phyloP scores from a whole-genome alignment of 1,140 invertebrate species.

The Drosophila serrata region DNA sequence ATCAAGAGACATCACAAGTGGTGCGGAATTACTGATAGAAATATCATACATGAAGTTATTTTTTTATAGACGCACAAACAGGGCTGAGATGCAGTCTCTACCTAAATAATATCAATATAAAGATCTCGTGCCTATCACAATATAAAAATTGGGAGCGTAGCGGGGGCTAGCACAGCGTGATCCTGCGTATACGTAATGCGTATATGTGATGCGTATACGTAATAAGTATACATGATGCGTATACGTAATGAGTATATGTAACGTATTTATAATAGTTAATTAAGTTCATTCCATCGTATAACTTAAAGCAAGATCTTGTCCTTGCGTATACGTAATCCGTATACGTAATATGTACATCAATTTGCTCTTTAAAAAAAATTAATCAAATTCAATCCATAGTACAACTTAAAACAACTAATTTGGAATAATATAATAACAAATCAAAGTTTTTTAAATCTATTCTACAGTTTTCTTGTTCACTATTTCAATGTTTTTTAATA shows the following conservation, averaged over 20 bases:
- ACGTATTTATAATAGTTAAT: no score
- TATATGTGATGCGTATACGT: background rate
- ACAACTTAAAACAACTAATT: background rate
- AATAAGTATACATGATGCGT: background rate
- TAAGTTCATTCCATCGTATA: no score
- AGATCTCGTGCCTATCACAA: background rate
- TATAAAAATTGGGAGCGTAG: background rate
- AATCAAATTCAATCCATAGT: background rate
- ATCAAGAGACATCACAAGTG: no score
- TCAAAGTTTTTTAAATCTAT: background rate
- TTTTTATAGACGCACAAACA: background rate
- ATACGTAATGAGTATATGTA: background rate
- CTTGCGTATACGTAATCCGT: background rate
- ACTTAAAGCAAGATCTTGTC: no score
- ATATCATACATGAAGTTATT: background rate
- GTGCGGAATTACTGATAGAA: no score
- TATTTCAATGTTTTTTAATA: no score
- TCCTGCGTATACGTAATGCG: background rate
- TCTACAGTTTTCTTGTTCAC: no score
- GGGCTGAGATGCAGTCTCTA: background rate
- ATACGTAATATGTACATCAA: background rate
- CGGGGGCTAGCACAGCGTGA: background rate
- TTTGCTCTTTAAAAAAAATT: background rate
- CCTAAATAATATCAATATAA: background rate
- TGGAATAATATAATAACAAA: background rate